Percentiles rank a stretch among this genome's conserved stretches.
phyloP scores from a whole-genome alignment of 1,140 invertebrate genomes.

The Mesaphorura yosii region DNA sequence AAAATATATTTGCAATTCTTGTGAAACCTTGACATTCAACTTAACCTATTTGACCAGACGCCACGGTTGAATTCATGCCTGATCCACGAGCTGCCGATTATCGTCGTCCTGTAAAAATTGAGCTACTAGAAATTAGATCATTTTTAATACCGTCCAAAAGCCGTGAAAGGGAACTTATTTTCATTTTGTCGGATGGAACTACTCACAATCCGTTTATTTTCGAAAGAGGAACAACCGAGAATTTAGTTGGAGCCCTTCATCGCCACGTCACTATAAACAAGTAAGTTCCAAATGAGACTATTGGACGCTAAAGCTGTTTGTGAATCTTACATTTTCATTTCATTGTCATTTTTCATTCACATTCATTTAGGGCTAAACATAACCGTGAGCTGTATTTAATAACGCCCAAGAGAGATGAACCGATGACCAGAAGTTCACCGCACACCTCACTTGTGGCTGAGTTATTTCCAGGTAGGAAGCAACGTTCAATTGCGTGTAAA shows the following conservation, averaged over 20 bases:
- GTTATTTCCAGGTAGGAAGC: slow-evolving; percentile 16
- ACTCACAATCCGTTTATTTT: slow-evolving; percentile 70
- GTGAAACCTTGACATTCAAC: background rate
- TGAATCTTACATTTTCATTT: slow-evolving; percentile 16
- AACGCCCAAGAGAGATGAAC: slow-evolving; percentile 40
- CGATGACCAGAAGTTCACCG: too few relatives aligned
- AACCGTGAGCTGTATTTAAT: background rate
- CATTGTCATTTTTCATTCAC: slow-evolving; percentile 6
- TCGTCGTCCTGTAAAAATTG: slow-evolving; percentile 25
- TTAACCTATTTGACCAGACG: slow-evolving; percentile 9
- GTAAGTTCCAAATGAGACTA: slow-evolving; percentile 33
- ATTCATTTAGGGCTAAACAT: slow-evolving; percentile 11
- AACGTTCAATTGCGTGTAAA: too few relatives aligned
- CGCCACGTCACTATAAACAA: slow-evolving; percentile 39
- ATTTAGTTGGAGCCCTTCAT: slow-evolving; percentile 50
- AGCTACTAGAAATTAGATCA: slow-evolving; percentile 27
- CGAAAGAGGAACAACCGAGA: slow-evolving; percentile 68
- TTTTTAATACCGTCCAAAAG: slow-evolving; percentile 12
- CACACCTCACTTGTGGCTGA: slow-evolving; percentile 14
- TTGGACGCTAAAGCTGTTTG: background rate
- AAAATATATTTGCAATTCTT: background rate
- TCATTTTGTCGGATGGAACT: slow-evolving; percentile 58
- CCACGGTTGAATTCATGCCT: slow-evolving; percentile 26
- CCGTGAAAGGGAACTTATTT: slow-evolving; percentile 44
- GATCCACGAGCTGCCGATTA: slow-evolving; percentile 15